Conservation (phyloP, 2,113 vertebrate species). For the Myiagra hebetior region DNA sequence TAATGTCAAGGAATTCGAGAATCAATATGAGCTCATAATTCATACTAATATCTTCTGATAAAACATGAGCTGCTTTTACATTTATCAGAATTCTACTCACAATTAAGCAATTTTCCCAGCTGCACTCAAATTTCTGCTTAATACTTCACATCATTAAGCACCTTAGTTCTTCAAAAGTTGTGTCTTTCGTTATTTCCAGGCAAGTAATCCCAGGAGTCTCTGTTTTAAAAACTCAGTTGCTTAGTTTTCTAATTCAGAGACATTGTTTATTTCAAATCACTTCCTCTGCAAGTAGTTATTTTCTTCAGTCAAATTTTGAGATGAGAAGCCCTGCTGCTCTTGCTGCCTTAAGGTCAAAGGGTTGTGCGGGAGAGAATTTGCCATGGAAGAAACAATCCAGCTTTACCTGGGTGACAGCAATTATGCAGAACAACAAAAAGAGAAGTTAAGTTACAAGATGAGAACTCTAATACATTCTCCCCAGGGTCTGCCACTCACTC, state of each 20-base stretch:
- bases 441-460: conserved; percentile 72
- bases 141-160: neutral
- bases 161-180: neutral
- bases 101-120: neutral
- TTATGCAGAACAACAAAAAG: conserved; percentile 76
- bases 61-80: neutral
- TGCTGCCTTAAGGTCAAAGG: conserved; percentile 63
- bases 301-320: neutral
- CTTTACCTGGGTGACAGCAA: conserved; percentile 80
- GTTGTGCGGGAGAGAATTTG: conserved; percentile 66
- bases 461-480: conserved; percentile 68
- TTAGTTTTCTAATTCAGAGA: conserved; percentile 27
- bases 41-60: neutral
- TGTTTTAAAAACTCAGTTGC: neutral
- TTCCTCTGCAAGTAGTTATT: conserved; percentile 43
- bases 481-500: conserved; percentile 74
- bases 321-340: conserved; percentile 54
- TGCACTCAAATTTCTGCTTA: neutral
- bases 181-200: neutral
- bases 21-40: neutral
- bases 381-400: conserved; percentile 58
- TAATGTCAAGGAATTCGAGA: neutral
- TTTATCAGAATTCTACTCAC: neutral
- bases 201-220: neutral
- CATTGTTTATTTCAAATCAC: conserved; percentile 22